Evolutionary conservation across 2,113 vertebrate species (phyloP).

Genomic region (Protobothrops flavoviridis): DNA sequence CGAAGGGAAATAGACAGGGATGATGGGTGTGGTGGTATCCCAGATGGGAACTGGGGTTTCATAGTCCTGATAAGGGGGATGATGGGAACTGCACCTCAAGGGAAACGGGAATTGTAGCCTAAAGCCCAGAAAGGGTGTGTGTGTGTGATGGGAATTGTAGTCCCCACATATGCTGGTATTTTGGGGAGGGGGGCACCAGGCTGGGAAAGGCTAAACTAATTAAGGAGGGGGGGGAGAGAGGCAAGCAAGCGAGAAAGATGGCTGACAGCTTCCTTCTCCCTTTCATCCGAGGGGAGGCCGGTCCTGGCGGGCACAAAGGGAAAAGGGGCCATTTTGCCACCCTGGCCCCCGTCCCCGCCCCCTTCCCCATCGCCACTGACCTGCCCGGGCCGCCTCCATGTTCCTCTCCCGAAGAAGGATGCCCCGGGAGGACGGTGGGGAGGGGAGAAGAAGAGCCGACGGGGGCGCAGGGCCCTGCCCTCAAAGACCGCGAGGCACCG

Average conservation of each 20-base stretch:
- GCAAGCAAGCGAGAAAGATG: not conserved
- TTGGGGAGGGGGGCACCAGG: not conserved
- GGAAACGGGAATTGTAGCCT: not conserved
- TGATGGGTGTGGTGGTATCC: not conserved
- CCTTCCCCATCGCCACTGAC: conserved; percentile 46
- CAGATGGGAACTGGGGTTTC: not conserved
- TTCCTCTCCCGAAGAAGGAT: conserved; percentile 40
- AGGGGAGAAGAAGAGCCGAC: not conserved
- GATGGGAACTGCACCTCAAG: not conserved
- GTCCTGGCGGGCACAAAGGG: not conserved
- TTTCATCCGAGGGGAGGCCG: not conserved
- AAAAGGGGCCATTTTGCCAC: not conserved
- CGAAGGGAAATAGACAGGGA: not conserved
- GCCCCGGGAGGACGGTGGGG: not conserved
- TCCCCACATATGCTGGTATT: not conserved
- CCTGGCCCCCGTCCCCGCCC: not conserved
- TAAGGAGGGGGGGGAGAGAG: not conserved
- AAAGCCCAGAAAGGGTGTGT: not conserved
- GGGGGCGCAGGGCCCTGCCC: not conserved
- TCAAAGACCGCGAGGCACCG: conserved; percentile 54
- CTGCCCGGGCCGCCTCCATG: conserved; percentile 66
- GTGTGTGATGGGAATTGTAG: not conserved
- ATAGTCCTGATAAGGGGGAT: not conserved
- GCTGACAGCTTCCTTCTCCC: not conserved
- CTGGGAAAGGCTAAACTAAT: not conserved